Base-by-base conservation (phyloP, 2,888 invertebrate genomes). In the Apotomis turbidana region DNA sequence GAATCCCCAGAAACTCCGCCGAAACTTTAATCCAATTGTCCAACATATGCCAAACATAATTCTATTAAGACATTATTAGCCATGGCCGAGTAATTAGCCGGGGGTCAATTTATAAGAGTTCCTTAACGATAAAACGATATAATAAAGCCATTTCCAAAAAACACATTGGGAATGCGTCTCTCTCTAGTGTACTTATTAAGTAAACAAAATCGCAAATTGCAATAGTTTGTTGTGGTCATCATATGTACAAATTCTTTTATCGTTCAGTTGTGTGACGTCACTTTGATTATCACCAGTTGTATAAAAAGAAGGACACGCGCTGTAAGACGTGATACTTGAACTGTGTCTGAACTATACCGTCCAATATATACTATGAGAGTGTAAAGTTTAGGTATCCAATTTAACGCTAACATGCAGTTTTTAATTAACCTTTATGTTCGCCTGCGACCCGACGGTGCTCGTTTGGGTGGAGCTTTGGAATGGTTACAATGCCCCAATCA, bases 221-320 rank as follows among this genome's bases (percentile, higher is more conserved):
- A 84, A 80, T 78, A 76, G 80, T 82, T 83, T 79, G 75, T 76
- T 78, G 75, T 80, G 80, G 75, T 79, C 78, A 71, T 79, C 84
- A 61, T 72, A 58, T 88, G 76, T 86, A 85, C 83, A 75, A 68
- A 84, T 76, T 76, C 77, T 81, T 84, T 88, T 86, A 85, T 83
- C 85, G 79, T 80, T 80, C 80, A 61, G 27, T 71, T 27, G 27
- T n/a, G 57, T 88, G 88, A 89, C 90, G 90, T 91, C 85, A 87
- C 76, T 71, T 72, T 73, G 70, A 91, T 92, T 92, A 92, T 89
- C 91, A 89, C 87, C 71, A 75, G 79, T 79, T 83, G 82, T 87
- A 88, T 91, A 92, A 92, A 89, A 82, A 88, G 90, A 76, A 77
- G 84, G 80, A 83, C 92, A 92, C 91, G 91, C 87, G 79, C 83